A percentile compares a stretch with the other conserved stretches of the same genome.
phyloP scores from a whole-genome alignment of 2,113 vertebrate genomes.

The Pogonocichla stellata region DNA sequence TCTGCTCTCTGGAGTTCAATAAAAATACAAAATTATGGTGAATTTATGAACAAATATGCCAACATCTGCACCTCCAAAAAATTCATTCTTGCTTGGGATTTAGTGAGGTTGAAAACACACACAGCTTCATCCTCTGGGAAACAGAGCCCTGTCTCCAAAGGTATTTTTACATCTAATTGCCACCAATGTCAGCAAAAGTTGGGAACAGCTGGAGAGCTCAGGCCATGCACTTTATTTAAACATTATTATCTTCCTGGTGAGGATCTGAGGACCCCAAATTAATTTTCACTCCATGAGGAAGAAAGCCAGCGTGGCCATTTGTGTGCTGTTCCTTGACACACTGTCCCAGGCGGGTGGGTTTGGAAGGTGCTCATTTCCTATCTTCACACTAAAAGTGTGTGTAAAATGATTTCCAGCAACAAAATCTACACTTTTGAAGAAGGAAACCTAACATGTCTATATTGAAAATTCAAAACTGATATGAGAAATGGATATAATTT shows the following conservation, averaged over 20 bases:
- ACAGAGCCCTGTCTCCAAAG: background rate
- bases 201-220: background rate
- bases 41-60: background rate
- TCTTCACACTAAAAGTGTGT: background rate
- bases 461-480: background rate
- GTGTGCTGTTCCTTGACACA: background rate
- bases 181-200: background rate
- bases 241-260: background rate
- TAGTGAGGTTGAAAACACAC: background rate
- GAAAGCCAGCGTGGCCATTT: accelerated
- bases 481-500: background rate
- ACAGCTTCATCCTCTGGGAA: background rate
- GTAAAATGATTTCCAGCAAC: background rate
- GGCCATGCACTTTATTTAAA: background rate
- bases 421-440: background rate
- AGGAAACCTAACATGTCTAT: background rate
- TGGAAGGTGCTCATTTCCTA: background rate
- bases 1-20: background rate
- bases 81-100: background rate
- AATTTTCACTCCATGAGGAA: background rate
- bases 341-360: background rate
- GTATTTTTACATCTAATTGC: background rate
- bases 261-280: background rate
- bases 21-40: background rate
- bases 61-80: background rate